A percentile compares a stretch with the other conserved stretches of the same genome.
Conservation (phyloP, 2,888 invertebrate species). For the Mesochorus sp. region DNA sequence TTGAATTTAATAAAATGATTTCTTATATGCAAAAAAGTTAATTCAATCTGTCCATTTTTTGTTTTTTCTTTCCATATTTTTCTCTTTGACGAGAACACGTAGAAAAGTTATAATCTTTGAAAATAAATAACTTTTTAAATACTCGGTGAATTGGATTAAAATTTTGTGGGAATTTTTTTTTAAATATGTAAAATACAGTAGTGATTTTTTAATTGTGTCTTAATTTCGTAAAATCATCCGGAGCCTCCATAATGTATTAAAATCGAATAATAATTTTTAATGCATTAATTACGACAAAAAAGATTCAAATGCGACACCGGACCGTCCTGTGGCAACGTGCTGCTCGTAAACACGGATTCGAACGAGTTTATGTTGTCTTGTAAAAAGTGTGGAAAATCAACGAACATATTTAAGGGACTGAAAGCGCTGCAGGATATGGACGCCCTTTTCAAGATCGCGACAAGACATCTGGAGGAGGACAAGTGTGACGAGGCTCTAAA, state of each 20-base stretch:
- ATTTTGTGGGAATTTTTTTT: no score
- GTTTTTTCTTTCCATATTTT: no score
- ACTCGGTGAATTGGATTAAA: no score
- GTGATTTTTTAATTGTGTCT: neutral
- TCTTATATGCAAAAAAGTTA: no score
- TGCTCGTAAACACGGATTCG: conserved; percentile 86
- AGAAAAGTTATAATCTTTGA: no score
- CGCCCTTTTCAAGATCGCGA: conserved; percentile 86
- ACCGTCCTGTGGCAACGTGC: conserved; percentile 85
- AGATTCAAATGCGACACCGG: conserved; percentile 86
- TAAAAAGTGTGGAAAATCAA: conserved; percentile 86
- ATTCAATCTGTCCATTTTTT: no score
- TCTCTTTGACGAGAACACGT: no score
- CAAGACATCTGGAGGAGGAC: conserved; percentile 85
- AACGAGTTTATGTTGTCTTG: conserved; percentile 89
- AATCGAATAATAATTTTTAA: neutral
- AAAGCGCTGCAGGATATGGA: conserved; percentile 91
- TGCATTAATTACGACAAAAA: neutral
- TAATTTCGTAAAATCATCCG: neutral
- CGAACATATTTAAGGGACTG: conserved; percentile 89
- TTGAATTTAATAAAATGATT: no score
- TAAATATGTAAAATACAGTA: no score
- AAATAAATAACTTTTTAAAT: no score
- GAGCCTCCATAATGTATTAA: no score
- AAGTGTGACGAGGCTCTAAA: conserved; percentile 86